These are phyloP conservation scores for Tenebrosternarchus preto DNA, from an alignment of 2,113 vertebrate species.

Conservation along the genomic window DNA sequence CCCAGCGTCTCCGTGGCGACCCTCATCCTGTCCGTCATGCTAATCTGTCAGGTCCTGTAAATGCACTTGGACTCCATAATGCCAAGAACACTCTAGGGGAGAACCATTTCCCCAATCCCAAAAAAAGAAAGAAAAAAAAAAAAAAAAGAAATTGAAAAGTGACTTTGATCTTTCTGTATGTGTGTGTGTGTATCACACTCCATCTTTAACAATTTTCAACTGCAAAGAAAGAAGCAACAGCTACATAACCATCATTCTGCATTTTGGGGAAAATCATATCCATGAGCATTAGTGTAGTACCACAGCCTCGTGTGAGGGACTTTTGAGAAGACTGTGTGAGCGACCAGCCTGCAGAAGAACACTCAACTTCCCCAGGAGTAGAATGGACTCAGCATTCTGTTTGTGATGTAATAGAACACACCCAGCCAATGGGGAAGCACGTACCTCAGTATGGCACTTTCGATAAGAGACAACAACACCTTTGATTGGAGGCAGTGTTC, in stretches of 20 bases:
- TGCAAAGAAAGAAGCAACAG: neutral
- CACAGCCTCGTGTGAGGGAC: neutral
- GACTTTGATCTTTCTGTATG: slow-evolving; percentile 49
- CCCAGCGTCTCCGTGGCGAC: slow-evolving; percentile 39
- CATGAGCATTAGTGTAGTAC: slow-evolving; percentile 11
- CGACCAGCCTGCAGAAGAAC: neutral
- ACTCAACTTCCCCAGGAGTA: neutral
- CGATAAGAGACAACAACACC: neutral
- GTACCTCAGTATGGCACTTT: too few relatives aligned
- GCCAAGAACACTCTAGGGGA: slow-evolving; percentile 43
- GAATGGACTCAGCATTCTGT: neutral
- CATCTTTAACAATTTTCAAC: slow-evolving; percentile 42
- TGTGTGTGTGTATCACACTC: slow-evolving; percentile 41
- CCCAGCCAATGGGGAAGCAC: neutral
- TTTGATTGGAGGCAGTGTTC: slow-evolving; percentile 1
- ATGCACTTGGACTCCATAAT: slow-evolving; percentile 30
- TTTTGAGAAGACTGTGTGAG: neutral
- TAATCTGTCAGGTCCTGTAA: slow-evolving; percentile 51
- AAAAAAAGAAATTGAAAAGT: slow-evolving; percentile 37
- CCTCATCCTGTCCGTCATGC: slow-evolving; percentile 30
- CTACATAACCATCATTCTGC: neutral
- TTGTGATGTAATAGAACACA: neutral
- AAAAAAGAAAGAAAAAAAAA: neutral
- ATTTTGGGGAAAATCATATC: neutral
- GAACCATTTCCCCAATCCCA: slow-evolving; percentile 22